Conservation (phyloP, 30 jellyfish, hydroid and myxozoan species). For the Euphysa ruthae region DNA sequence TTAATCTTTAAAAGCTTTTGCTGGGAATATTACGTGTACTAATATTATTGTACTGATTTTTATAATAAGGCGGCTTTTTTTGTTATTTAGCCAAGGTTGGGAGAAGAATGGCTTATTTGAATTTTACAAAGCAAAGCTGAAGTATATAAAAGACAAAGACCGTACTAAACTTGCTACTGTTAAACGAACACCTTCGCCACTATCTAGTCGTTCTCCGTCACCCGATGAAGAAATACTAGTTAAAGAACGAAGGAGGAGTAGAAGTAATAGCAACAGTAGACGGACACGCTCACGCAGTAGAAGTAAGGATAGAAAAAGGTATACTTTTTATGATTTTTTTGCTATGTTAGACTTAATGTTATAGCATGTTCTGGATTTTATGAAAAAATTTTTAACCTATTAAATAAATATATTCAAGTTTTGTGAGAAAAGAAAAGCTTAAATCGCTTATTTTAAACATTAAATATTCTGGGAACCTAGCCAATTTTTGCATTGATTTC, state of each 20-base stretch:
- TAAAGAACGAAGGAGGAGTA: constrained; percentile 12
- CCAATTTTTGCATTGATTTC: too few relatives aligned
- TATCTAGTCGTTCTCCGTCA: constrained; percentile 33
- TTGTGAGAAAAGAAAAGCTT: too few relatives aligned
- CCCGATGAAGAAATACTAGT: constrained; percentile 28
- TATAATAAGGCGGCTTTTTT: not conserved
- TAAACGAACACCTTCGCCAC: constrained; percentile 89
- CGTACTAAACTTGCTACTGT: constrained; percentile 49
- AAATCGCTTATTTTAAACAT: too few relatives aligned
- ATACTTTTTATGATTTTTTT: not conserved
- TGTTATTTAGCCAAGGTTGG: constrained; percentile 77
- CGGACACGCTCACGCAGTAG: constrained; percentile 18
- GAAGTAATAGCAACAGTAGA: constrained; percentile 25
- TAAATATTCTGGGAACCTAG: too few relatives aligned
- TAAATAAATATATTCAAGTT: too few relatives aligned
- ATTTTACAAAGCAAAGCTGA: constrained; percentile 80
- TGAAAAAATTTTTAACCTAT: too few relatives aligned
- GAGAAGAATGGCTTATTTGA: constrained; percentile 96
- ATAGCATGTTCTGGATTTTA: too few relatives aligned
- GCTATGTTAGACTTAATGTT: too few relatives aligned
- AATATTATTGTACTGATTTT: not conserved
- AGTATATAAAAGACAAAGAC: constrained; percentile 79
- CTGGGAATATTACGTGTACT: too few relatives aligned
- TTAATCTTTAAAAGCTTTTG: too few relatives aligned
- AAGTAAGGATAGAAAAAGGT: constrained; percentile 29